Conservation (phyloP, 2,113 vertebrate genomes). For the Murina feae region DNA sequence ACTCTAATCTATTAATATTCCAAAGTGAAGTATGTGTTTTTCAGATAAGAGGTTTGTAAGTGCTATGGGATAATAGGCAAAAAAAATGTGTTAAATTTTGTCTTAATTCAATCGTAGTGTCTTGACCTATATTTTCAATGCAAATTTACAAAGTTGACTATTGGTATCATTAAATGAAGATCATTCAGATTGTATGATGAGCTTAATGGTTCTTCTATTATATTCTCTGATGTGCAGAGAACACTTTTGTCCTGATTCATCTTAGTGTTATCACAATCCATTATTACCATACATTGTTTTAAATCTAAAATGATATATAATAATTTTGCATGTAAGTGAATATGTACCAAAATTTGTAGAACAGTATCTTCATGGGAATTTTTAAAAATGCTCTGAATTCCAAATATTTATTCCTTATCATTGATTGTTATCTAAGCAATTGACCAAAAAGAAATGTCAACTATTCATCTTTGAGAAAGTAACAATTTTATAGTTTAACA, state of each 20-base stretch:
- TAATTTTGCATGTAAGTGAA: not conserved
- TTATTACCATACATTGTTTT: not conserved
- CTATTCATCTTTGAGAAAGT: not conserved
- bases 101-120: not conserved
- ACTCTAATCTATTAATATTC: not conserved
- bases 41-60: not conserved
- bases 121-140: not conserved
- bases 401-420: not conserved
- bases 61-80: not conserved
- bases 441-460: not conserved
- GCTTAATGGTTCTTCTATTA: not conserved
- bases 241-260: not conserved
- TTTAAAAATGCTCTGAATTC: not conserved
- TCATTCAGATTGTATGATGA: not conserved
- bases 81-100: not conserved
- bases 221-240: not conserved
- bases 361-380: not conserved
- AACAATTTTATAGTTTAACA: not conserved
- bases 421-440: not conserved
- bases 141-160: not conserved
- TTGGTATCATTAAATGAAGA: not conserved
- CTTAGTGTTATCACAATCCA: not conserved
- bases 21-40: not conserved
- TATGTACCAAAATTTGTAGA: not conserved
- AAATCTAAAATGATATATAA: not conserved